Evolutionary conservation across 2,888 invertebrate genomes (phyloP), one percentile per base, ranked within the genome.

Genomic region (Auanema freiburgensis): DNA sequence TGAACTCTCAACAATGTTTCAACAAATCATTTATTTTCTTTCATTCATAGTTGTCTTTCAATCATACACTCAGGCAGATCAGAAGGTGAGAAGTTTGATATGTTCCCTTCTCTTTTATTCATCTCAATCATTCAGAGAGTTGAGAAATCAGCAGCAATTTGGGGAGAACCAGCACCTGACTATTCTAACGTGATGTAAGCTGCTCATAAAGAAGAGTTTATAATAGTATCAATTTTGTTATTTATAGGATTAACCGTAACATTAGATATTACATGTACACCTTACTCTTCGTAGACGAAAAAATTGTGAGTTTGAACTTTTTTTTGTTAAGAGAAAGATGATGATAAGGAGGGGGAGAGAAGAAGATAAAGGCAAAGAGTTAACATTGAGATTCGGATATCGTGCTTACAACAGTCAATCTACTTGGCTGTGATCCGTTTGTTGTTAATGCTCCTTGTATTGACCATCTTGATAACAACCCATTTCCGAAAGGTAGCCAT

Each of bases 141-240:
- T 33, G 33, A 33, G 33, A 33, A 33, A 33, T 33, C 33, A 33
- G 33, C 81, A 2, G 81, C 81, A 18, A 71, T 82, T 1, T 81
- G 81, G 81, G 81, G 81, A 11, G 79, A 74, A 0, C 78, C 79
- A 14, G 78, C 79, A 1, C 81, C 80, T 1, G 79, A 81, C 60
- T 81, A 80, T 54, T 60, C 60, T 3, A 14, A 44, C n/a, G 24
- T 60, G 12, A 40, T 43, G 43, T 53, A 21, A 59, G 59, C 21
- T 46, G 46, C 10, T 46, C 10, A 18, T 21, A 46, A 21, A 46
- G 16, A 46, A 46, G 46, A 5, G 3, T 46, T 10, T 5, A 46
- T 5, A 46, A 46, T 46, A 10, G 8, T 18, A 21, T 10, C 3
- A 42, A 16, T 56, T 12, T 42, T n/a, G n/a, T 33, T 33, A 43